phyloP scores from a whole-genome alignment of 2,797 vertebrate species.

The Carapus acus region DNA sequence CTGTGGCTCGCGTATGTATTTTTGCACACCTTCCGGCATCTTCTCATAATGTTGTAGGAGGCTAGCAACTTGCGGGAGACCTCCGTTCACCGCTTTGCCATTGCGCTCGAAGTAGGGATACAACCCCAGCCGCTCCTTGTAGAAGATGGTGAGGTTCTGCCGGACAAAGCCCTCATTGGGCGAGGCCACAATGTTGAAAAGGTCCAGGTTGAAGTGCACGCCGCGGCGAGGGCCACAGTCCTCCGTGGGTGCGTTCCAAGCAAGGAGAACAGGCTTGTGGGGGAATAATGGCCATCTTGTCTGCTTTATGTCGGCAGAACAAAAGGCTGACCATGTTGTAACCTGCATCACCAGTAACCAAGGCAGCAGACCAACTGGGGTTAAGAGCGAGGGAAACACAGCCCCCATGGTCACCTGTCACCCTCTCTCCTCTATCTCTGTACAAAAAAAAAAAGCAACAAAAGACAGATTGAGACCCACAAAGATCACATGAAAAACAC shows the following conservation, averaged over 20 bases:
- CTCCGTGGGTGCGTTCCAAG: slow-evolving; percentile 92
- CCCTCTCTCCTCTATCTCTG: slow-evolving; percentile 40
- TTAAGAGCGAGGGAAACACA: slow-evolving; percentile 27
- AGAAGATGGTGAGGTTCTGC: slow-evolving; percentile 95
- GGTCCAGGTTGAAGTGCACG: slow-evolving; percentile 75
- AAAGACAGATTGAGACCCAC: not conserved
- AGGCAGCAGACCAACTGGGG: slow-evolving; percentile 45
- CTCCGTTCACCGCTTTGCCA: slow-evolving; percentile 70
- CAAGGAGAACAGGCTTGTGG: slow-evolving; percentile 84
- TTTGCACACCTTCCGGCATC: slow-evolving; percentile 70
- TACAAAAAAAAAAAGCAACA: slow-evolving; percentile 27
- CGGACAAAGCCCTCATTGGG: slow-evolving; percentile 91
- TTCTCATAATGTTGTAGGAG: slow-evolving; percentile 73
- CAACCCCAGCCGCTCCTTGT: slow-evolving; percentile 86
- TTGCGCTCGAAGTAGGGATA: slow-evolving; percentile 80
- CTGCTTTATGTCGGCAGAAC: slow-evolving; percentile 75
- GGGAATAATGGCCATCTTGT: slow-evolving; percentile 82
- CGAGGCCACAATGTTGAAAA: slow-evolving; percentile 84
- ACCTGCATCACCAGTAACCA: slow-evolving; percentile 64
- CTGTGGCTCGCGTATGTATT: slow-evolving; percentile 78
- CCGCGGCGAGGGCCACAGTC: slow-evolving; percentile 83
- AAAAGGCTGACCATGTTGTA: slow-evolving; percentile 55
- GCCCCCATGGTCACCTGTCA: slow-evolving; percentile 54
- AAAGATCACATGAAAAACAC: not conserved
- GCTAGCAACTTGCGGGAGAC: slow-evolving; percentile 88